These are phyloP conservation scores for Psettodes erumei DNA, from an alignment of 2,113 vertebrate species.

Conservation along the genomic window DNA sequence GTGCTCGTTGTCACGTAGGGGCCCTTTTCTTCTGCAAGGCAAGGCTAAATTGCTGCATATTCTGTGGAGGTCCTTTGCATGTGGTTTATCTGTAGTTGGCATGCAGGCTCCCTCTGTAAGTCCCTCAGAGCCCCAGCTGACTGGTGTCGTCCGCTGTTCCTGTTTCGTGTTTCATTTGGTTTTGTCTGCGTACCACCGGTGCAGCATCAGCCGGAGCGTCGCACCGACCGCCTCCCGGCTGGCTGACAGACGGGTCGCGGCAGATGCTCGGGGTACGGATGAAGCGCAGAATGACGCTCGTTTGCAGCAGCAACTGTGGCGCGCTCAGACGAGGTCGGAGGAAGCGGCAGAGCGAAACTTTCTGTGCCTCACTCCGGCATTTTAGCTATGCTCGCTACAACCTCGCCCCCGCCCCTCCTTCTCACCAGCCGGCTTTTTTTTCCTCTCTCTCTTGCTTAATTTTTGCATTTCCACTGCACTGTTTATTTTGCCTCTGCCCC, in stretches of 20 bases:
- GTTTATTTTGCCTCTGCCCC: constrained; percentile 20
- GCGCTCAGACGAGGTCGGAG: constrained; percentile 35
- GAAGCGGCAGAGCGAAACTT: constrained; percentile 49
- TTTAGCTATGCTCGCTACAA: constrained; percentile 39
- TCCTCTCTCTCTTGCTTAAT: constrained; percentile 27
- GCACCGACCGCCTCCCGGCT: neutral
- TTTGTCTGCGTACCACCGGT: neutral
- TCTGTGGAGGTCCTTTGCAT: constrained; percentile 4
- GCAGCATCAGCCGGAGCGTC: constrained; percentile 15
- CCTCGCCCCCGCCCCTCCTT: neutral
- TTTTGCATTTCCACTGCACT: constrained; percentile 22
- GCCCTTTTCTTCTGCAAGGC: constrained; percentile 24
- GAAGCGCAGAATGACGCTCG: constrained; percentile 64
- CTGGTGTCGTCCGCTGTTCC: neutral
- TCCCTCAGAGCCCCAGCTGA: neutral
- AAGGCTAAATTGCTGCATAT: neutral
- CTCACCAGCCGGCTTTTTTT: neutral
- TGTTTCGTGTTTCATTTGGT: neutral
- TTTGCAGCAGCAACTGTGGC: constrained; percentile 47
- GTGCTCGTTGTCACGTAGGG: constrained; percentile 27
- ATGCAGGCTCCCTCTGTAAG: neutral
- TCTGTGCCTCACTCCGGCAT: constrained; percentile 52
- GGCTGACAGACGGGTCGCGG: constrained; percentile 25
- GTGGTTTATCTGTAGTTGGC: neutral
- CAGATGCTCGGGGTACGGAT: constrained; percentile 47